A percentile compares a stretch with the other conserved stretches of the same genome.
Conservation (phyloP, 2,797 vertebrate genomes). For the Choloepus didactylus region DNA sequence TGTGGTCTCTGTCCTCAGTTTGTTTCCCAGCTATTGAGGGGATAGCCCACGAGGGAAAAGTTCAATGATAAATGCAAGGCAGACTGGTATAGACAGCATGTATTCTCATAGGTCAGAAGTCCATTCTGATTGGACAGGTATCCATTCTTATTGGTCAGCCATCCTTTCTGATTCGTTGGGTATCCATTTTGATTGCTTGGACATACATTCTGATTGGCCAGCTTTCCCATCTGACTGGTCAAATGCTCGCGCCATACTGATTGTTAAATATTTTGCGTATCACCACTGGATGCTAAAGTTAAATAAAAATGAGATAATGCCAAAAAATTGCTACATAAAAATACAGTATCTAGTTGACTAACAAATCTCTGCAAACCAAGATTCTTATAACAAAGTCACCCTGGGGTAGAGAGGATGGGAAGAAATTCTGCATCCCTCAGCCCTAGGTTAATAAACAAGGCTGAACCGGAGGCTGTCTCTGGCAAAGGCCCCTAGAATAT, state of each 20-base stretch:
- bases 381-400: slow-evolving; percentile 28
- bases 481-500: neutral
- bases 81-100: neutral
- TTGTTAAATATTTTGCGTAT: slow-evolving; percentile 7
- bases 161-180: slow-evolving; percentile 19
- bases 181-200: slow-evolving; percentile 56
- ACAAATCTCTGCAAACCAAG: neutral
- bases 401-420: neutral
- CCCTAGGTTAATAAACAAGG: neutral
- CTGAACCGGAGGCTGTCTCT: neutral
- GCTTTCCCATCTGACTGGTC: slow-evolving; percentile 27
- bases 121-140: slow-evolving; percentile 28
- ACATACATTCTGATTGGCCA: slow-evolving; percentile 13
- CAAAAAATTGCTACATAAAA: neutral
- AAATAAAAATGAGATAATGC: slow-evolving; percentile 45
- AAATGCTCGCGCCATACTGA: slow-evolving; percentile 28
- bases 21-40: slow-evolving; percentile 21
- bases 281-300: slow-evolving; percentile 23
- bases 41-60: neutral
- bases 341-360: slow-evolving; percentile 1
- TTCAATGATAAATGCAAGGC: neutral
- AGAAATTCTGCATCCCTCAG: neutral
- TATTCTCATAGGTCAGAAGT: neutral
- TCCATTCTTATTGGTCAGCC: neutral
- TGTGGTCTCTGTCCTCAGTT: slow-evolving; percentile 50